Conservation (phyloP, 1,140 invertebrate genomes). For the Scaptomyza montana region DNA sequence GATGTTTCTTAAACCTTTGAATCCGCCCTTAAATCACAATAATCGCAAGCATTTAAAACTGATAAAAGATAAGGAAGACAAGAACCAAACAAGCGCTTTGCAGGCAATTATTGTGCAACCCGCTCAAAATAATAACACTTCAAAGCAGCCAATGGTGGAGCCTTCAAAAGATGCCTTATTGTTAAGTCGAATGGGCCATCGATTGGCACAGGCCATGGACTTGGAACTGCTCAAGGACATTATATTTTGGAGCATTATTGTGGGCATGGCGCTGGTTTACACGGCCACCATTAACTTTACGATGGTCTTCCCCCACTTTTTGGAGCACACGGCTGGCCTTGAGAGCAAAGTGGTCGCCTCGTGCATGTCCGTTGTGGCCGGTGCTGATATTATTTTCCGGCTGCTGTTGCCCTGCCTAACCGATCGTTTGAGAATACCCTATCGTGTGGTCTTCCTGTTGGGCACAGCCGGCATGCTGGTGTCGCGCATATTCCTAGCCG, state of each 20-base stretch:
- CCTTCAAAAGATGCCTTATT: conserved; percentile 10
- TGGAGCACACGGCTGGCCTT: conserved; percentile 85
- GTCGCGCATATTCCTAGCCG: conserved; percentile 62
- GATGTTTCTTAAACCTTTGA: conserved; percentile 65
- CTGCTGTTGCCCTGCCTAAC: conserved; percentile 87
- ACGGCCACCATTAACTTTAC: conserved; percentile 89
- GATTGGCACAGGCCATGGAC: conserved; percentile 83
- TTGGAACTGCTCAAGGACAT: conserved; percentile 86
- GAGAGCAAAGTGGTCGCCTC: conserved; percentile 86
- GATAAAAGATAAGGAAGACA: conserved; percentile 51
- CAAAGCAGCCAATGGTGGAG: conserved; percentile 3
- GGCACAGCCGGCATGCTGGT: conserved; percentile 81
- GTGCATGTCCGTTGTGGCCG: conserved; percentile 88
- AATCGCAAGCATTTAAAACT: conserved; percentile 68
- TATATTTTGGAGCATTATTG: conserved; percentile 87
- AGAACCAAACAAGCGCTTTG: conserved; percentile 31
- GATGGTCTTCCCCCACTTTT: conserved; percentile 88
- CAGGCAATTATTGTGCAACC: conserved; percentile 45
- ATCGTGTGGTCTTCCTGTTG: conserved; percentile 85
- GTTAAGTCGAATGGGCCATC: conserved; percentile 56
- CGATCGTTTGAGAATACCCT: conserved; percentile 86
- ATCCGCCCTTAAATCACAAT: conserved; percentile 55
- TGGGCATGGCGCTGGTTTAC: conserved; percentile 87
- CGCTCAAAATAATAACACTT: conserved; percentile 6
- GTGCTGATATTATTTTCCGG: conserved; percentile 87